Conservation (phyloP, 2,113 vertebrate species). For the Hyaena hyaena region DNA sequence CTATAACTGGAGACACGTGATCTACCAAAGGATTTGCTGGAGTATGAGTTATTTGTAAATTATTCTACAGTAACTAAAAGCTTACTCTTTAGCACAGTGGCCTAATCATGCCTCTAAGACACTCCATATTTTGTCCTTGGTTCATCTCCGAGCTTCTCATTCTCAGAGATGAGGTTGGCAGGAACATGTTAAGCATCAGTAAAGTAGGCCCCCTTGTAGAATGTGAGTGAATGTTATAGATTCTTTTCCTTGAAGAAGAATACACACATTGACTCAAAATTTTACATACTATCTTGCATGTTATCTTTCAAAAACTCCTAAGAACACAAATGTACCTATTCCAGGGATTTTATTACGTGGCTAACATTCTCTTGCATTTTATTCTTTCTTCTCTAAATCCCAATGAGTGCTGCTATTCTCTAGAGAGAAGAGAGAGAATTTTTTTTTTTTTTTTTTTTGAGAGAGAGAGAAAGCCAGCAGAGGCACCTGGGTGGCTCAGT, state of each 20-base stretch:
- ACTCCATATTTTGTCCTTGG: background rate
- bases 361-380: background rate
- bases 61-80: background rate
- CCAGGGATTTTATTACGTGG: background rate
- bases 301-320: constrained; percentile 19
- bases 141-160: background rate
- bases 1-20: background rate
- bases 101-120: background rate
- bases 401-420: background rate
- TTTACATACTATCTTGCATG: background rate
- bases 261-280: background rate
- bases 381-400: background rate
- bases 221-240: background rate
- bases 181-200: background rate
- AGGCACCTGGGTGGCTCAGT: too few relatives aligned
- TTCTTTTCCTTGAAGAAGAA: constrained; percentile 12
- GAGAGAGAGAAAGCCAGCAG: too few relatives aligned
- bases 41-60: background rate
- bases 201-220: background rate
- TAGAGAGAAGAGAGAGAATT: background rate
- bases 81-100: background rate
- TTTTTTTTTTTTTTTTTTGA: too few relatives aligned
- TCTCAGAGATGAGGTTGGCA: background rate
- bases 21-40: background rate
- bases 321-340: constrained; percentile 2